Evolutionary conservation across 2,797 vertebrate species (phyloP).

Genomic region (Spondyliosoma cantharus): DNA sequence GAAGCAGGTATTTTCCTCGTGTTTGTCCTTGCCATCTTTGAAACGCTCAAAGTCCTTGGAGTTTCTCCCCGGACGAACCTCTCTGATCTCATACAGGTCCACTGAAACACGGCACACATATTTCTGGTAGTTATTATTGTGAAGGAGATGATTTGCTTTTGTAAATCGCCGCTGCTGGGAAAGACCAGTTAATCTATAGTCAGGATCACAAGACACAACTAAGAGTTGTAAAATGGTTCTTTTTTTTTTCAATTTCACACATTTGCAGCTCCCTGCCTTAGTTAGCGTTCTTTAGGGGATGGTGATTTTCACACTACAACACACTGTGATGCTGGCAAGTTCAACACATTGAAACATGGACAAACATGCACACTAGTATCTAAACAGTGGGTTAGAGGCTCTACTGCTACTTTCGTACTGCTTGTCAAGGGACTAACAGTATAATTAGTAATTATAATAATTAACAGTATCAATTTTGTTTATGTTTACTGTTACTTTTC

Average conservation of each 20-base stretch:
- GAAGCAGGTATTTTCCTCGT: constrained; percentile 87
- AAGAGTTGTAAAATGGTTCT: background rate
- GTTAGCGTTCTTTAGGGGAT: background rate
- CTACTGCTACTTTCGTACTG: too few relatives aligned
- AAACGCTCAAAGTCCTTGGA: constrained; percentile 96
- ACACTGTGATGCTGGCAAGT: background rate
- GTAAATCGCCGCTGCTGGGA: background rate
- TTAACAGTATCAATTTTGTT: too few relatives aligned
- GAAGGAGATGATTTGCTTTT: background rate
- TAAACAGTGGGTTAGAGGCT: background rate
- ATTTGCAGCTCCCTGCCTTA: background rate
- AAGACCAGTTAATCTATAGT: background rate
- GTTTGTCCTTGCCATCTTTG: constrained; percentile 86
- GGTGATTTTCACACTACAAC: background rate
- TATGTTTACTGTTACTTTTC: background rate
- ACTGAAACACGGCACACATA: constrained; percentile 81
- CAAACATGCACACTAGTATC: background rate
- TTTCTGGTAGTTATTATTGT: background rate
- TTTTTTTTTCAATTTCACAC: constrained; percentile 12
- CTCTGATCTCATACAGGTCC: constrained; percentile 95
- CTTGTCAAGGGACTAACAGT: too few relatives aligned
- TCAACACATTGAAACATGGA: too few relatives aligned
- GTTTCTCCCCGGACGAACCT: constrained; percentile 92
- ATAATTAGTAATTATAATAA: too few relatives aligned
- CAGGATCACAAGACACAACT: background rate